Base-by-base conservation (phyloP, 2,888 invertebrate genomes). In the Lithophane ornitopus region DNA sequence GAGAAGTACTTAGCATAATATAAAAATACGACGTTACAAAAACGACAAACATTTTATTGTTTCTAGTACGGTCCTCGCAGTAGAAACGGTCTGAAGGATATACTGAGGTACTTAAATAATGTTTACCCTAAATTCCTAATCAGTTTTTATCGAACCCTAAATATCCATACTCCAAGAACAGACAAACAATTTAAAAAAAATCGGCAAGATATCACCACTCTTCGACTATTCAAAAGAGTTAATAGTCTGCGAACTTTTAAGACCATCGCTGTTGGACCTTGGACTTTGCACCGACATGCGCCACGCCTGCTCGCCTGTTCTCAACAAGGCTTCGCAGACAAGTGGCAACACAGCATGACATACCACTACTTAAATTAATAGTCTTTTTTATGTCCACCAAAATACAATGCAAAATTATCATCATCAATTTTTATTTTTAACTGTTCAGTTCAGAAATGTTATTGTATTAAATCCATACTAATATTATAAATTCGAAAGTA, bases 261-360 rank as follows among this genome's bases (percentile, higher is more conserved):
- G 63, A 70, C 63, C 44, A 26, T 39, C n/a, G 39, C 28, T 56
- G 52, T 52, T 41, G 22, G 28, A 41, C 82, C 84, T 82, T 84
- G 84, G 84, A 84, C 80, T 75, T 80, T 68, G 54, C 16, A 46
- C 76, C 58, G 59, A 44, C 68, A 61, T 79, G 44, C 39, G 65
- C 56, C 84, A 66, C 74, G 39, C 80, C 59, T 16, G 68, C 39
- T 56, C 49, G 41, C n/a, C n/a, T 61, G 70, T 72, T 72, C 62
- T 34, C 54, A 52, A 39, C 71, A 76, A 82, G 84, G 71, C 26
- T 75, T 76, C 62, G 61, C 75, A 61, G 54, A 44, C 67, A 68
- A 56, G 19, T 59, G 44, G 28, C 70, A 39, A 66, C 46, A 56
- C 34, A 28, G 34, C 76, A 69, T 75, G 52, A 39, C 81, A 62